Percentiles rank a stretch among this genome's conserved stretches.
Conservation (phyloP, 1,140 invertebrate species). For the Platyscapa corneri region DNA sequence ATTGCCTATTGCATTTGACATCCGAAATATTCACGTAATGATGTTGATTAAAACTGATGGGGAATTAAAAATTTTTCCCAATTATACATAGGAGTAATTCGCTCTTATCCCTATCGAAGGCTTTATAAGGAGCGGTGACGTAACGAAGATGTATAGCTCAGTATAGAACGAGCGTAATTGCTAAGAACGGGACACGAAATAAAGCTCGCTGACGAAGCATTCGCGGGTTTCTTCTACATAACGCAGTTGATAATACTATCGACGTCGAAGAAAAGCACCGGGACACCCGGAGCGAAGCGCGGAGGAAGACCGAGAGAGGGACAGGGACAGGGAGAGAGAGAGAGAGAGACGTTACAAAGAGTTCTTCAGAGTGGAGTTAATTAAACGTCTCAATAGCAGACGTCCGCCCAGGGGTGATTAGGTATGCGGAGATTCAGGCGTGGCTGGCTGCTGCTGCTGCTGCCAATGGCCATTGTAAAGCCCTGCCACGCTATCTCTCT, state of each 20-base stretch:
- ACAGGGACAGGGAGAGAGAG: neutral
- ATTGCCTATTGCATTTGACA: neutral
- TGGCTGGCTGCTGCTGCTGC: constrained; percentile 57
- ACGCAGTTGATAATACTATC: constrained; percentile 30
- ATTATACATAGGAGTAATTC: neutral
- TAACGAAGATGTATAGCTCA: neutral
- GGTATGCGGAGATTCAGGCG: constrained; percentile 64
- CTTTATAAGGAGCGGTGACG: neutral
- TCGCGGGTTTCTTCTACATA: neutral
- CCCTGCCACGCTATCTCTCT: neutral
- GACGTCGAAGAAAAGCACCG: constrained; percentile 9
- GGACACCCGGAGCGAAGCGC: neutral
- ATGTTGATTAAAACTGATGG: neutral
- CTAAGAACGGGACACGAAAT: neutral
- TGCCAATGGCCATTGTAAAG: constrained; percentile 67
- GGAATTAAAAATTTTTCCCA: neutral
- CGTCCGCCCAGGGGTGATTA: constrained; percentile 69
- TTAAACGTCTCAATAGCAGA: constrained; percentile 73
- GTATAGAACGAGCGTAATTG: neutral
- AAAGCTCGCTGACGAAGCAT: neutral
- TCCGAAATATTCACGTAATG: neutral
- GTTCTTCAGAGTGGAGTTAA: constrained; percentile 68
- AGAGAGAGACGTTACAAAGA: constrained; percentile 56
- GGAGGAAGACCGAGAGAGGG: neutral
- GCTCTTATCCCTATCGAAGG: neutral